Evolutionary conservation across 2,888 invertebrate species (phyloP).

Genomic region (Parapristionchus giblindavisi): DNA sequence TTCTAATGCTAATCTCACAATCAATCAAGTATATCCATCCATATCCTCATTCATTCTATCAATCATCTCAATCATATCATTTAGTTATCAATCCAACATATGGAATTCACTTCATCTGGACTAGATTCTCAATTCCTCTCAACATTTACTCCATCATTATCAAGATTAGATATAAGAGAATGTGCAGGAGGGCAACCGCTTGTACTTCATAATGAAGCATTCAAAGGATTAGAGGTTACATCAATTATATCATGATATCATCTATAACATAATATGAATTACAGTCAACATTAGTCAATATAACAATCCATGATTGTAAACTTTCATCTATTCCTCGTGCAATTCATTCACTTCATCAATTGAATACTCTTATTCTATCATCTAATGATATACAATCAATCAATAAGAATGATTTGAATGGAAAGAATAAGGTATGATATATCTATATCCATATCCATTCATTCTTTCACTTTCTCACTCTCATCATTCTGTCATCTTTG

Average conservation of each 20-base stretch:
- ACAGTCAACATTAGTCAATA: constrained; percentile 40
- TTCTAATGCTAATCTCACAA: constrained; percentile 52
- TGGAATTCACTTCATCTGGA: constrained; percentile 50
- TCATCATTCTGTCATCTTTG: too few relatives aligned
- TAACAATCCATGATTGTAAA: constrained; percentile 62
- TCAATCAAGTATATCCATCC: constrained; percentile 47
- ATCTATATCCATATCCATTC: background rate
- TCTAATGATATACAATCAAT: constrained; percentile 32
- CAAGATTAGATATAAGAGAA: constrained; percentile 52
- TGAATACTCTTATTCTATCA: constrained; percentile 32
- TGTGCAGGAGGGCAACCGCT: constrained; percentile 46
- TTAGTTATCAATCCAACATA: constrained; percentile 58
- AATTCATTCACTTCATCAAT: constrained; percentile 26
- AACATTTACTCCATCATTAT: constrained; percentile 47
- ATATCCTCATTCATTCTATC: background rate
- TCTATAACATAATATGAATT: background rate
- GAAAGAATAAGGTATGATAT: constrained; percentile 31
- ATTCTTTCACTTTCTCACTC: background rate
- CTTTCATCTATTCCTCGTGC: constrained; percentile 47
- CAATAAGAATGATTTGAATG: constrained; percentile 11
- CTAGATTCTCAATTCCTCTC: constrained; percentile 44
- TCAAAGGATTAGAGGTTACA: constrained; percentile 51
- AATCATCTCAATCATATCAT: background rate
- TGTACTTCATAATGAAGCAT: constrained; percentile 42
- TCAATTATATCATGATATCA: background rate